phyloP scores from a whole-genome alignment of 2,113 vertebrate species.

The Galeopterus variegatus region DNA sequence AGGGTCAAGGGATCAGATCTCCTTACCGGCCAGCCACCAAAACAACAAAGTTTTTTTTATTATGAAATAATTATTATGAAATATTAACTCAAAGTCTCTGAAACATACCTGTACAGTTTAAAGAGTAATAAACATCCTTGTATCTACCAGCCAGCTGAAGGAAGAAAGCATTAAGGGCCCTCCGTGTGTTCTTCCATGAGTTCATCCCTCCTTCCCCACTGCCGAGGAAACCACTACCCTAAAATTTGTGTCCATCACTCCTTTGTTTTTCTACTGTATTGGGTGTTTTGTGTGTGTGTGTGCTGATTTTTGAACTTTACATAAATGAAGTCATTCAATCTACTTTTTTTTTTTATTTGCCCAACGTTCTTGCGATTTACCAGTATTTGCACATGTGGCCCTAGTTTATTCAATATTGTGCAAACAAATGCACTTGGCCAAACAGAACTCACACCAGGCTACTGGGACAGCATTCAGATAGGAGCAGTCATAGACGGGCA shows the following conservation, averaged over 20 bases:
- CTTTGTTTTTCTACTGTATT: background rate
- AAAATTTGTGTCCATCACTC: background rate
- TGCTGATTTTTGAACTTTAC: background rate
- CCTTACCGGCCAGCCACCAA: too few species aligned
- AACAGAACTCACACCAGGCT: background rate
- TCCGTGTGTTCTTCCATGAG: rapidly evolving
- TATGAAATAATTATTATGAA: too few species aligned
- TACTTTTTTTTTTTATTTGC: background rate
- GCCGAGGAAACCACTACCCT: background rate
- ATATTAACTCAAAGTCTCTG: background rate
- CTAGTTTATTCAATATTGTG: background rate
- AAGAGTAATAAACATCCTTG: background rate
- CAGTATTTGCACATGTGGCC: rapidly evolving
- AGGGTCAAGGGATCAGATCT: too few species aligned
- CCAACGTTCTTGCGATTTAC: background rate
- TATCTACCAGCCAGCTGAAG: background rate
- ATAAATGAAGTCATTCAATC: background rate
- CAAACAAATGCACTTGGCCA: background rate
- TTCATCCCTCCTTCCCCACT: background rate
- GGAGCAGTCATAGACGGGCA: rapidly evolving
- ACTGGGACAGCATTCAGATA: too few species aligned
- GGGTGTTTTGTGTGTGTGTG: background rate
- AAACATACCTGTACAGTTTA: background rate
- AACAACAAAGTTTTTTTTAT: too few species aligned
- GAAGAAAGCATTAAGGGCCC: background rate